Conservation (phyloP, 2,797 vertebrate genomes). For the Prionace glauca region DNA sequence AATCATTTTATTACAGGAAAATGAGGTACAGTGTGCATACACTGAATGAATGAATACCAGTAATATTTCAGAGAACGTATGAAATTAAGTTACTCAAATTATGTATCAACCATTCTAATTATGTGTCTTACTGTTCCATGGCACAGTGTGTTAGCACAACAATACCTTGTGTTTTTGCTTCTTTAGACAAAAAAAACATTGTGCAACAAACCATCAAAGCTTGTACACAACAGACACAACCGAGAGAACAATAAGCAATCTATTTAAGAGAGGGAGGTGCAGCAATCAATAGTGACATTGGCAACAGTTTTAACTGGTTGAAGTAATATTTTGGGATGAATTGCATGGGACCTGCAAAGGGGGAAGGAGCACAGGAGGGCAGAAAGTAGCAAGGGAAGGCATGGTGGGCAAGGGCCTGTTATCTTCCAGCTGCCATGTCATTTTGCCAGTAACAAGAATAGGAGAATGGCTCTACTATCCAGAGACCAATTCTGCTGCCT, state of each 20-base stretch:
- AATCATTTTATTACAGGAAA: not conserved
- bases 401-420: not conserved
- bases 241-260: not conserved
- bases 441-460: not conserved
- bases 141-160: not conserved
- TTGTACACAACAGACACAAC: not conserved
- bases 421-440: not conserved
- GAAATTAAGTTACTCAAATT: not conserved
- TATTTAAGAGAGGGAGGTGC: not conserved
- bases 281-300: not conserved
- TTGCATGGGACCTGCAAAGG: not conserved
- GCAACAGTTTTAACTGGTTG: not conserved
- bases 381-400: not conserved
- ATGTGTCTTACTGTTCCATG: not conserved
- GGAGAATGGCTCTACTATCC: not conserved
- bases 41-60: not conserved
- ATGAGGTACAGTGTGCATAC: not conserved
- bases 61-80: not conserved
- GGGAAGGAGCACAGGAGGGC: not conserved
- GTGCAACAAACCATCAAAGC: not conserved
- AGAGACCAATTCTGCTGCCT: too few relatives aligned
- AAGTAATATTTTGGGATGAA: not conserved
- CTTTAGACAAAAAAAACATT: not conserved
- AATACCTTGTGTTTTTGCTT: not conserved
- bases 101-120: not conserved